These are phyloP conservation scores for Cephus spinipes DNA, from an alignment of 2,888 invertebrate genomes.

Conservation along the genomic window DNA sequence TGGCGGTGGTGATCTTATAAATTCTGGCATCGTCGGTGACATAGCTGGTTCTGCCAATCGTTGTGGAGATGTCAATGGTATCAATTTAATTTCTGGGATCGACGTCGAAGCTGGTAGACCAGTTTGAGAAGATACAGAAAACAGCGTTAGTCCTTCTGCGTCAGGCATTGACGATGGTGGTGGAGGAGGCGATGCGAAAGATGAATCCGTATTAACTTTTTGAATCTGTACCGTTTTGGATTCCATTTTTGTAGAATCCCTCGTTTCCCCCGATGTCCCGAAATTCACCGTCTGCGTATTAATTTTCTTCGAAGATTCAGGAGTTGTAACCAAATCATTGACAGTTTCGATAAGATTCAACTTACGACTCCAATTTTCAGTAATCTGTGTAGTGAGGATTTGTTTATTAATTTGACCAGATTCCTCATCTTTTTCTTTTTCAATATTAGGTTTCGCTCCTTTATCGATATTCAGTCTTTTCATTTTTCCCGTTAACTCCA, in stretches of 20 bases:
- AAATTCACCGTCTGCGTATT: neutral
- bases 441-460: neutral
- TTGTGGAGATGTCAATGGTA: slow-evolving; percentile 43
- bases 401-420: neutral
- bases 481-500: neutral
- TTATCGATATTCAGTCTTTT: neutral
- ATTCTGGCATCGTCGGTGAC: slow-evolving; percentile 10
- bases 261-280: neutral
- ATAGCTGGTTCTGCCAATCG: slow-evolving; percentile 15
- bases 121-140: slow-evolving; percentile 11
- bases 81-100: slow-evolving; percentile 14
- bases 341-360: slow-evolving; percentile 11
- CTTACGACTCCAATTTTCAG: neutral
- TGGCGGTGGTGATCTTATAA: slow-evolving; percentile 42
- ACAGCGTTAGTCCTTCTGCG: slow-evolving; percentile 11
- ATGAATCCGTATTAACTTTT: no score
- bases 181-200: slow-evolving; percentile 24
- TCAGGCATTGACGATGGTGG: slow-evolving; percentile 40
- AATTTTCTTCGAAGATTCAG: neutral
- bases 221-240: no score
- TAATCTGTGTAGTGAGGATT: neutral
- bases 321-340: slow-evolving; percentile 19
- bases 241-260: neutral
- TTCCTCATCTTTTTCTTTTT: neutral
- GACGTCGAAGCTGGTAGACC: slow-evolving; percentile 36